A percentile compares a stretch with the other conserved stretches of the same genome.
phyloP scores from a whole-genome alignment of 2,888 invertebrate genomes.

The Perizoma affinitatum region DNA sequence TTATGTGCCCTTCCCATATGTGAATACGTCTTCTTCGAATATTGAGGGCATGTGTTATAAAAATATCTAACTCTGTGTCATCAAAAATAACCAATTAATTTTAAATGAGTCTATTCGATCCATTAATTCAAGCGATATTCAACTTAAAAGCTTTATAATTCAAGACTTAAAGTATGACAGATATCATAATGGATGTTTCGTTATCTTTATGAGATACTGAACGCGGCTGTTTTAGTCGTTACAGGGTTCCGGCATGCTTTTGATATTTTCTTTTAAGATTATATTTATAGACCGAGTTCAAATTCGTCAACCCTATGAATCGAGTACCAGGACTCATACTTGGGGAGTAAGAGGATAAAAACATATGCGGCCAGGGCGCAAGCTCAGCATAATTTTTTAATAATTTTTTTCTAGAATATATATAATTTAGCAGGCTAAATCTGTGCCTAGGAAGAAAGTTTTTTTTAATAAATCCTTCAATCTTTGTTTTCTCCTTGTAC shows the following conservation, averaged over 20 bases:
- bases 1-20: conserved; percentile 1
- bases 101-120: conserved; percentile 57
- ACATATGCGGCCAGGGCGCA: too few relatives aligned
- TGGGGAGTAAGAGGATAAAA: too few relatives aligned
- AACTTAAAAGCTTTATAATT: conserved; percentile 44
- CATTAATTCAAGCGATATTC: conserved; percentile 40
- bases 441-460: too few relatives aligned
- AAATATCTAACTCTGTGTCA: conserved; percentile 66
- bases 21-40: conserved; percentile 30
- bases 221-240: conserved; percentile 59
- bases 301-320: background rate
- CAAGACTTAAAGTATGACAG: conserved; percentile 30
- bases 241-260: conserved; percentile 58
- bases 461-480: too few relatives aligned
- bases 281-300: conserved; percentile 43
- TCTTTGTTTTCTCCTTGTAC: too few relatives aligned
- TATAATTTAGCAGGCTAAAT: too few relatives aligned
- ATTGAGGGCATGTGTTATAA: conserved; percentile 59
- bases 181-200: conserved; percentile 25
- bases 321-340: too few relatives aligned
- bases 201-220: conserved; percentile 56
- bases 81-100: conserved; percentile 67
- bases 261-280: conserved; percentile 58
- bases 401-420: too few relatives aligned
- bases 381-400: too few relatives aligned